Conservation (phyloP, 2,888 invertebrate genomes). For the Tholera decimalis region DNA sequence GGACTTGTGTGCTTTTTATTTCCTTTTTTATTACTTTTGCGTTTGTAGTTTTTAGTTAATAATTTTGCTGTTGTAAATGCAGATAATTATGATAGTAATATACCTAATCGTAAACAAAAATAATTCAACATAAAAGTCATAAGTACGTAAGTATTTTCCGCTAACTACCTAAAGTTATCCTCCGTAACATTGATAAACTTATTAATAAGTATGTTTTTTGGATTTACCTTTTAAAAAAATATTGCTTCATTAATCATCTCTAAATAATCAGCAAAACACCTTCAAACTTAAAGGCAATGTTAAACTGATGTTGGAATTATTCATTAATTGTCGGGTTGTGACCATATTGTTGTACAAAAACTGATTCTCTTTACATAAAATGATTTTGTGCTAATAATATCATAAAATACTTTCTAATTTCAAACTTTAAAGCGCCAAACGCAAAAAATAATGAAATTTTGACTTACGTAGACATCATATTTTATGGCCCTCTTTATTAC, state of each 20-base stretch:
- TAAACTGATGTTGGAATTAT: not conserved
- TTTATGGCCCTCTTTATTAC: constrained; percentile 34
- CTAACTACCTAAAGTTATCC: not conserved
- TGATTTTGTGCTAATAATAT: not conserved
- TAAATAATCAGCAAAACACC: not conserved
- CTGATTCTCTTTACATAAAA: not conserved
- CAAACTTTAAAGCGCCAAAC: constrained; percentile 8
- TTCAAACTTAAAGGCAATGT: constrained; percentile 1
- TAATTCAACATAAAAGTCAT: not conserved
- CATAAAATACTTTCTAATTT: constrained; percentile 17
- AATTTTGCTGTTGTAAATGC: constrained; percentile 19
- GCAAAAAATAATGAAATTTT: constrained; percentile 26
- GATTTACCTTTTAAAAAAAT: not conserved
- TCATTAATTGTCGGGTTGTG: constrained; percentile 1
- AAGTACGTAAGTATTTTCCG: not conserved
- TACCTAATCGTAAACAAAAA: no score
- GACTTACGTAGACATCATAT: constrained; percentile 14
- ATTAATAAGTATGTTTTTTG: no score
- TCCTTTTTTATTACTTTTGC: constrained; percentile 54
- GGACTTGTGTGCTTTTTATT: constrained; percentile 64
- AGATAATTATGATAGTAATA: not conserved
- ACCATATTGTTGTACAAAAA: not conserved
- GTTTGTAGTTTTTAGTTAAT: constrained; percentile 38
- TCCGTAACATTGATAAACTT: no score
- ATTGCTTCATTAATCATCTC: not conserved